phyloP scores from a whole-genome alignment of 2,797 vertebrate genomes.

The Arvicola amphibius region DNA sequence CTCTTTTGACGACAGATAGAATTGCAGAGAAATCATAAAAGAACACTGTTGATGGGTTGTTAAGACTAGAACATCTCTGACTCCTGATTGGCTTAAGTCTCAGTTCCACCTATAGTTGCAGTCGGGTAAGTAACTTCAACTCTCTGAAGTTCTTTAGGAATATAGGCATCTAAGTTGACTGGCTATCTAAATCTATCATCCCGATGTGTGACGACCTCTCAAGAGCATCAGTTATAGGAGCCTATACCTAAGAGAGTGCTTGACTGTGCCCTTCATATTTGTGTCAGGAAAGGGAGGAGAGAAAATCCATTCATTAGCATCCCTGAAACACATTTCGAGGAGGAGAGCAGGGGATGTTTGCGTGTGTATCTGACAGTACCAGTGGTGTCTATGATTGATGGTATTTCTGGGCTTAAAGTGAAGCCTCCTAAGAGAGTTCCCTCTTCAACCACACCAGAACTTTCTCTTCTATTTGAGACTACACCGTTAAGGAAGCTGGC shows the following conservation, averaged over 20 bases:
- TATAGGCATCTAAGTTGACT: not conserved
- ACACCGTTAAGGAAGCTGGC: not conserved
- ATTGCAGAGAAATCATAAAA: not conserved
- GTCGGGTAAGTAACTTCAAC: not conserved
- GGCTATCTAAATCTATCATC: not conserved
- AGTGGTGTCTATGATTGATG: not conserved
- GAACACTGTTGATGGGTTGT: not conserved
- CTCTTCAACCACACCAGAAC: conserved; percentile 15
- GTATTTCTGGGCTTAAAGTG: not conserved
- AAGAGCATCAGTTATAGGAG: not conserved
- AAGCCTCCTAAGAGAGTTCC: not conserved
- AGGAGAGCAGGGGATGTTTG: not conserved
- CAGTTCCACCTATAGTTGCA: not conserved
- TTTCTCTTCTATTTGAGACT: not conserved
- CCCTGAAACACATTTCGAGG: not conserved
- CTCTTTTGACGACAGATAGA: conserved; percentile 2
- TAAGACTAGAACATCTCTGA: not conserved
- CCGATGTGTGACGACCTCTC: not conserved
- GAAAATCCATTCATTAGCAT: not conserved
- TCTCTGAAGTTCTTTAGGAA: not conserved
- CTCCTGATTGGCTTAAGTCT: not conserved
- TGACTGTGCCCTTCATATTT: not conserved
- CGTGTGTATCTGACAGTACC: not conserved
- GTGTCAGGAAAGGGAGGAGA: not conserved
- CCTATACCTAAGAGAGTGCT: not conserved